Evolutionary conservation across 2,113 vertebrate genomes (phyloP).

Genomic region (Sorex fumeus): DNA sequence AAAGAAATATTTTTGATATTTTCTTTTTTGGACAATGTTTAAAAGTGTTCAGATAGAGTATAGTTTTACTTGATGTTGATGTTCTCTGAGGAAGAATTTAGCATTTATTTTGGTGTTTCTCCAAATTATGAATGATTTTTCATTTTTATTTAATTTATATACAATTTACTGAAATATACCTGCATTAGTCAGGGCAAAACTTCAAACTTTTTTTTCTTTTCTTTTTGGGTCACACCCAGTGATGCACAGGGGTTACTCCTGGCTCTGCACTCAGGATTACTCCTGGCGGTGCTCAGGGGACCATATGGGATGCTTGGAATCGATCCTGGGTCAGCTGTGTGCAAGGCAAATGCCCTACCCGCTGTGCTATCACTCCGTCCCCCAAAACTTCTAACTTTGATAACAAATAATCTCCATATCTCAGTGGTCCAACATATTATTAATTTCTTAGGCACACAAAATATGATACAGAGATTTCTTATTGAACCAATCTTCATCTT

Average conservation of each 20-base stretch:
- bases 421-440: neutral
- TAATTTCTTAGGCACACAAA: slow-evolving; percentile 19
- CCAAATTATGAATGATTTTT: neutral
- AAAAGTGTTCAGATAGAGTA: neutral
- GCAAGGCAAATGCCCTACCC: too few species aligned
- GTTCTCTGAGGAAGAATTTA: neutral
- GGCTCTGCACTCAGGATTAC: too few species aligned
- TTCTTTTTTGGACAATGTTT: neutral
- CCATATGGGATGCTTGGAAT: too few species aligned
- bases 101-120: neutral
- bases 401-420: neutral
- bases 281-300: too few species aligned
- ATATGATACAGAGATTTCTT: neutral
- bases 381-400: slow-evolving; percentile 20
- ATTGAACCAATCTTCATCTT: neutral
- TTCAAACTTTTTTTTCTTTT: slow-evolving; percentile 26
- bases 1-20: neutral
- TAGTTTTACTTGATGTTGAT: neutral
- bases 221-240: too few species aligned
- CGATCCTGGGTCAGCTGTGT: too few species aligned
- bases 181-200: neutral
- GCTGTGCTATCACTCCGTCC: too few species aligned
- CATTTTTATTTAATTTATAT: neutral
- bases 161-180: neutral
- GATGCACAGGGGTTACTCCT: too few species aligned